Evolutionary conservation across 2,797 vertebrate species (phyloP).

Genomic region (Numenius phaeopus): DNA sequence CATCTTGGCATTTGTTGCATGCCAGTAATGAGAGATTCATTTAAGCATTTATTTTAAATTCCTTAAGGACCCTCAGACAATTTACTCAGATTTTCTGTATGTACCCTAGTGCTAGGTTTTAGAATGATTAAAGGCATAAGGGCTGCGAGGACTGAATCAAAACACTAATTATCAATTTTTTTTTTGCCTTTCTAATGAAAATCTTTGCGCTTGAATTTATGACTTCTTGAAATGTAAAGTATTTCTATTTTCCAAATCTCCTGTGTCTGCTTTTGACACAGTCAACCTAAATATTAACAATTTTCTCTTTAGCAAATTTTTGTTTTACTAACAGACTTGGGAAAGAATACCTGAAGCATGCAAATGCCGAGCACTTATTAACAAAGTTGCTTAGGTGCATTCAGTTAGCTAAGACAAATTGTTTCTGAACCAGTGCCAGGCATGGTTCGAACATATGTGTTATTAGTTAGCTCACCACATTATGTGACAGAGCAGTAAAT

Average conservation of each 20-base stretch:
- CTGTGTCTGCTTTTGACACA: background rate
- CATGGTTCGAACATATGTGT: background rate
- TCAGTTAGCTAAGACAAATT: background rate
- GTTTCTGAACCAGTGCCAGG: background rate
- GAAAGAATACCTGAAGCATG: background rate
- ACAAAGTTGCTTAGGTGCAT: background rate
- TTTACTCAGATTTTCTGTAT: background rate
- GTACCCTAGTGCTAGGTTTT: background rate
- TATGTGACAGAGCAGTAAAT: background rate
- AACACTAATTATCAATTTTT: background rate
- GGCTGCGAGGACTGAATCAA: background rate
- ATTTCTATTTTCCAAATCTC: background rate
- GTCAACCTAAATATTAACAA: background rate
- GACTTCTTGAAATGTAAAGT: background rate
- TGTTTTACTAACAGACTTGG: background rate
- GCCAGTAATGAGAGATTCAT: background rate
- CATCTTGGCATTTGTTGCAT: background rate
- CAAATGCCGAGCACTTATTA: background rate
- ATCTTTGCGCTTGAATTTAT: background rate
- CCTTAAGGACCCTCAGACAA: background rate
- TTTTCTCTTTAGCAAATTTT: background rate
- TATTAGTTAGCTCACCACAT: background rate
- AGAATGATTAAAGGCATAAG: background rate
- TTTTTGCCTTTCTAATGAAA: background rate
- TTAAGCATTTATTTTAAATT: conserved; percentile 48